Conservation (phyloP, 30 jellyfish, hydroid and myxozoan genomes). For the Clytia hemisphaerica region DNA sequence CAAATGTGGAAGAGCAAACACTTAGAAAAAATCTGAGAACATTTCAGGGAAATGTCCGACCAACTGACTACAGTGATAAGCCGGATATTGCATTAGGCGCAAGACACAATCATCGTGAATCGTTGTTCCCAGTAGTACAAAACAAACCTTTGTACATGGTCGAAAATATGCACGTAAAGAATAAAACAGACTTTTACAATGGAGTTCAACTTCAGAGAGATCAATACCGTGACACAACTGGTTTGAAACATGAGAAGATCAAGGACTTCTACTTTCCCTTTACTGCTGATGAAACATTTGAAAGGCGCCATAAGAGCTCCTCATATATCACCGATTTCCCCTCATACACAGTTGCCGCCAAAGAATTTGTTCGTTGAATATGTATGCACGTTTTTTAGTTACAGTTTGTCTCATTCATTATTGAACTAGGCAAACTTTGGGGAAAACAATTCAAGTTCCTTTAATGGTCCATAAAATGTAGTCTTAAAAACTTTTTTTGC, state of each 20-base stretch:
- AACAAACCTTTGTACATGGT: slow-evolving; percentile 59
- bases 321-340: slow-evolving; percentile 40
- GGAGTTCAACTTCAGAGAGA: slow-evolving; percentile 38
- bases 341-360: slow-evolving; percentile 40
- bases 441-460: too few species aligned
- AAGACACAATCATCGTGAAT: slow-evolving; percentile 57
- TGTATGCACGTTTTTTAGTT: too few species aligned
- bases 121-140: slow-evolving; percentile 60
- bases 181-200: slow-evolving; percentile 43
- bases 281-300: slow-evolving; percentile 46
- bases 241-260: slow-evolving; percentile 48
- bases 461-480: too few species aligned
- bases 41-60: slow-evolving; percentile 31
- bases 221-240: slow-evolving; percentile 64
- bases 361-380: slow-evolving; percentile 18
- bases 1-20: slow-evolving; percentile 44
- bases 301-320: background rate
- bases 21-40: slow-evolving; percentile 31
- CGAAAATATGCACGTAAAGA: slow-evolving; percentile 51
- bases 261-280: slow-evolving; percentile 39
- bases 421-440: too few species aligned
- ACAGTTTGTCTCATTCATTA: too few species aligned
- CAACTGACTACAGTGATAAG: slow-evolving; percentile 60
- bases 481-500: too few species aligned
- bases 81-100: slow-evolving; percentile 65